Evolutionary conservation across 2,113 vertebrate species (phyloP), one percentile per base, ranked within the genome.

Genomic region (Oncorhynchus masou): DNA sequence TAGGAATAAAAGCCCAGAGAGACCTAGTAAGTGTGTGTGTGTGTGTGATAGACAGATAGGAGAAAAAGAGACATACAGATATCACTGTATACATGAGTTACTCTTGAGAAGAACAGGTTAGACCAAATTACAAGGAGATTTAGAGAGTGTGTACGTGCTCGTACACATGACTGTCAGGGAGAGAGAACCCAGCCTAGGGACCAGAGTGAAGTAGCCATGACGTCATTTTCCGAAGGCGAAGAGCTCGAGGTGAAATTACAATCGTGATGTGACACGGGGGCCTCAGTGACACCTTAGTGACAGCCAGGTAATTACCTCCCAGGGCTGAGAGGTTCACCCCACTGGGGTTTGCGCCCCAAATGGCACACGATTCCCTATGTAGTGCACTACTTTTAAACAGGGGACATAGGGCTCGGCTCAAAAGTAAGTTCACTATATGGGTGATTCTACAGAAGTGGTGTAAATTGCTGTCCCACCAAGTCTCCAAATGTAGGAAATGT

Each of bases 291-390:
- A 54, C 31, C 16, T 68, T 68, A 34, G 67, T 29, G 67, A 19
- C 67, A 54, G 51, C 51, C 51, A 68, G 67, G 67, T 68, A 68
- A 68, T 68, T 68, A 68, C 31, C 67, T 68, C 67, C 65, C 67
- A 68, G 67, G 5, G 67, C 74, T 74, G 49, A 54, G 49, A 64
- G 73, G 71, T 13, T 70, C 48, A 73, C 57, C 25, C 39, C 64
- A 27, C 64, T 27, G 72, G 16, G 39, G 4, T 54, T 5, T 54
- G 13, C 51, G 16, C 16, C 16, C 51, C 51, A 54, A 54, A 54
- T 54, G 16, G 51, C 51, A 54, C 13, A 16, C 15, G 5, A 54
- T 19, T 54, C 51, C 12, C 15, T 54, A 54, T 16, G 13, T 5
- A 0, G 15, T 15, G 51, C 51, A 54, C 16, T 19, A 54, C 51